phyloP scores from a whole-genome alignment of 2,888 invertebrate species.

The Oxycera nigricornis region DNA sequence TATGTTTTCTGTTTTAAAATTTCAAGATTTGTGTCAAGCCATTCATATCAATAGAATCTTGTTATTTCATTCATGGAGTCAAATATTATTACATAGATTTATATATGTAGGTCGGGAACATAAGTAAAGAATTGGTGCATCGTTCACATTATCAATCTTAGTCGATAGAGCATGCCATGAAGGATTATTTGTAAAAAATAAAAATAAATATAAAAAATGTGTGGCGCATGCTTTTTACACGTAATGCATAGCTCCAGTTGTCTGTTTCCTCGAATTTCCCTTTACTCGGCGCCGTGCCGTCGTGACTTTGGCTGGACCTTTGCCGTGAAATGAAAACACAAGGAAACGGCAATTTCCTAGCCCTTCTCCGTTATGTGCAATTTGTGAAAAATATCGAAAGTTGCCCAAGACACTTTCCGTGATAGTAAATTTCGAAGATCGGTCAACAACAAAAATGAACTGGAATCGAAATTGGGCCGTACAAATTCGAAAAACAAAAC shows the following conservation, averaged over 20 bases:
- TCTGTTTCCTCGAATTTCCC: too few species aligned
- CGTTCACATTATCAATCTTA: background rate
- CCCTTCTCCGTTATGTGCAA: too few species aligned
- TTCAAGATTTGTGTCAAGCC: background rate
- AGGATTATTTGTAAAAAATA: background rate
- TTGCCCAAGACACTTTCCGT: background rate
- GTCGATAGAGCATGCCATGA: background rate
- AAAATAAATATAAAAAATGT: conserved; percentile 29
- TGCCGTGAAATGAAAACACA: background rate
- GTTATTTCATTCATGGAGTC: background rate
- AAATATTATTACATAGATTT: background rate
- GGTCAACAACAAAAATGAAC: background rate
- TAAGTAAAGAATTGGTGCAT: conserved; percentile 2
- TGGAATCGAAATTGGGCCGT: background rate
- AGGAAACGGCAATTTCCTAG: too few species aligned
- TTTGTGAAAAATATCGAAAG: background rate
- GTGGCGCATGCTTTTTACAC: background rate
- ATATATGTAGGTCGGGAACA: background rate
- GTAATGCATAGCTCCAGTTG: background rate
- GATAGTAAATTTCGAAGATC: background rate
- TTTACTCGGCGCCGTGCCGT: too few species aligned
- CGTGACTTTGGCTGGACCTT: too few species aligned
- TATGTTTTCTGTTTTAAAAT: background rate
- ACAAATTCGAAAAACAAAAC: background rate
- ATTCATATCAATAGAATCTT: background rate